phyloP scores from a whole-genome alignment of 2,113 vertebrate species.

The Ramphastos sulfuratus region DNA sequence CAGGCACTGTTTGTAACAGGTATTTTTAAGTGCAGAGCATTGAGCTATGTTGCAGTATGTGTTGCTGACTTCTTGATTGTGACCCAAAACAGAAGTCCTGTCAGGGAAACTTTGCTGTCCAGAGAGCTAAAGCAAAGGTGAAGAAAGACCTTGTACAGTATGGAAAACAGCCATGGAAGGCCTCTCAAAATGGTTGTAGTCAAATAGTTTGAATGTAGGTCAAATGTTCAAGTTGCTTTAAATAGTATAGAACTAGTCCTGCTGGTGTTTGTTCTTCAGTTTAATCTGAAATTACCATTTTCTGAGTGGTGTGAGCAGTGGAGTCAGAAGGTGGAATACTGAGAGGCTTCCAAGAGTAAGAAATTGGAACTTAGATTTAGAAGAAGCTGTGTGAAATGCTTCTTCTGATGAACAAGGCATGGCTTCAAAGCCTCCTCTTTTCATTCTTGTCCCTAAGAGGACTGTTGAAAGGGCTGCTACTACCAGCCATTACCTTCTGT shows the following conservation, averaged over 20 bases:
- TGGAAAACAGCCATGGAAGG: neutral
- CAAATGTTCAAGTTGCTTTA: neutral
- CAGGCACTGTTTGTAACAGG: neutral
- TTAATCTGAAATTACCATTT: neutral
- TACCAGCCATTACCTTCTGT: neutral
- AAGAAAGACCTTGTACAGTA: neutral
- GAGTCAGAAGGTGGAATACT: neutral
- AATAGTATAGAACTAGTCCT: neutral
- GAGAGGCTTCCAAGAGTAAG: neutral
- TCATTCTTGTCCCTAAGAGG: neutral
- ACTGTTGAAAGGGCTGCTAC: neutral
- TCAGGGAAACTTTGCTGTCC: neutral
- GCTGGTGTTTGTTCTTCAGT: neutral
- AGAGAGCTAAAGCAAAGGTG: neutral
- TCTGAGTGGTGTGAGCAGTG: fast-evolving
- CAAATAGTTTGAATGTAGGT: neutral
- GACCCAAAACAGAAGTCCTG: neutral
- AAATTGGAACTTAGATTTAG: neutral
- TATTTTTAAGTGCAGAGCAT: neutral
- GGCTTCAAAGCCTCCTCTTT: neutral
- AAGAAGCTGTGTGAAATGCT: neutral
- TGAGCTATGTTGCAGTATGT: neutral
- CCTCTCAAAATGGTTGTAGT: neutral
- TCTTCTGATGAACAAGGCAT: neutral
- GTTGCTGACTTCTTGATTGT: neutral